Evolutionary conservation across 2,113 vertebrate species (phyloP).

Genomic region (Phrynocephalus versicolor): DNA sequence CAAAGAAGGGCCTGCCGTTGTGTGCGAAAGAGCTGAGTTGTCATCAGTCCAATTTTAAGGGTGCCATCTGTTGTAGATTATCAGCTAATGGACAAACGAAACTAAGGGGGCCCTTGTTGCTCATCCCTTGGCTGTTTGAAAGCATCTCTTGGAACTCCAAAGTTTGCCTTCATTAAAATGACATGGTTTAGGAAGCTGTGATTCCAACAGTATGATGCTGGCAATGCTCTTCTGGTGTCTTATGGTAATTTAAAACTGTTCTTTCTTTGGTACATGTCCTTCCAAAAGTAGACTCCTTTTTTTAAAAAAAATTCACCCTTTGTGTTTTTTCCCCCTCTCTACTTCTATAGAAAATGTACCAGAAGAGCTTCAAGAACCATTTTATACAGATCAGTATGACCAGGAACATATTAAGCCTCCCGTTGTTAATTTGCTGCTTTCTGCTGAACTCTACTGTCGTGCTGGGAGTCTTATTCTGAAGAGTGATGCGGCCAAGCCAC

Average conservation of each 20-base stretch:
- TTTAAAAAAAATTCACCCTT: not conserved
- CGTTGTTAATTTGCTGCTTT: constrained; percentile 89
- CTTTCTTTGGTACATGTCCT: not conserved
- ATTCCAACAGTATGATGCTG: not conserved
- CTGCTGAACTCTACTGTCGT: constrained; percentile 93
- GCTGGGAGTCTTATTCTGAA: constrained; percentile 92
- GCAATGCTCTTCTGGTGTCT: not conserved
- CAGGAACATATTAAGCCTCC: constrained; percentile 98
- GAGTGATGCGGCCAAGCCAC: constrained; percentile 87
- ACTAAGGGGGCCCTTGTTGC: not conserved
- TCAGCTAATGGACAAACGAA: not conserved
- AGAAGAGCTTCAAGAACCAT: constrained; percentile 88
- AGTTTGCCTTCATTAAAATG: not conserved
- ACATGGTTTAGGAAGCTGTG: not conserved
- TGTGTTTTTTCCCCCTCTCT: not conserved
- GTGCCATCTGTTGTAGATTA: not conserved
- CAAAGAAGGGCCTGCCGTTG: not conserved
- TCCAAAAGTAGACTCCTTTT: not conserved
- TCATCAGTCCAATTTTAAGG: not conserved
- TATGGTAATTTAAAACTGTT: not conserved
- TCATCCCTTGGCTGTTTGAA: too few species aligned
- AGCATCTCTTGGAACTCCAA: not conserved
- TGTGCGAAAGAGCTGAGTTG: not conserved
- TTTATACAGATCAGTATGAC: constrained; percentile 98
- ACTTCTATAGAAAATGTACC: constrained; percentile 86